Conservation (phyloP, 2,888 invertebrate genomes). For the Oscheius onirici region DNA sequence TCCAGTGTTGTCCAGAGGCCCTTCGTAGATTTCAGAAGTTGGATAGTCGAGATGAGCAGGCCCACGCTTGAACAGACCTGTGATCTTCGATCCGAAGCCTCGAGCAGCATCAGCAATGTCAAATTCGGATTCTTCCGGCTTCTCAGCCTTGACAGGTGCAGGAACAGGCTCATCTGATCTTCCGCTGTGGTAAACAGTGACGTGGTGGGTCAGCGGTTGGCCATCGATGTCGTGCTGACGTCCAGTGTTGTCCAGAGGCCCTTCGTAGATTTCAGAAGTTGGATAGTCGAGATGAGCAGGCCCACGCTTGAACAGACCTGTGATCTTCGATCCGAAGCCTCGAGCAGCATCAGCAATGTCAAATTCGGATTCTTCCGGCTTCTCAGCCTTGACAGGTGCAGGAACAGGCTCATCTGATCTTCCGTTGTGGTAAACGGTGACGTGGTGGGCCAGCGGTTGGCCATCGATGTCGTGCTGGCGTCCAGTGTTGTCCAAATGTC, state of each 20-base stretch:
- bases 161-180: conserved; percentile 26
- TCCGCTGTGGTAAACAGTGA: conserved; percentile 41
- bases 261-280: conserved; percentile 32
- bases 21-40: conserved; percentile 39
- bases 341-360: too few relatives aligned
- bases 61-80: conserved; percentile 7
- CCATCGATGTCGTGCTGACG: conserved; percentile 33
- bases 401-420: too few relatives aligned
- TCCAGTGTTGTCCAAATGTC: too few relatives aligned
- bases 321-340: too few relatives aligned
- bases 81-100: not conserved
- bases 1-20: conserved; percentile 43
- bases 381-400: too few relatives aligned
- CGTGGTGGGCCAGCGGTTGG: too few relatives aligned
- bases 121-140: not conserved
- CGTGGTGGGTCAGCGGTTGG: conserved; percentile 38
- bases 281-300: conserved; percentile 47
- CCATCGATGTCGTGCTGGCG: too few relatives aligned
- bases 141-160: not conserved
- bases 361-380: too few relatives aligned
- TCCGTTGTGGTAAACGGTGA: too few relatives aligned
- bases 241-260: conserved; percentile 35
- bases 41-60: conserved; percentile 24
- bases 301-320: conserved; percentile 49
- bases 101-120: not conserved